Base-by-base conservation (phyloP, 2,888 invertebrate genomes). In the Lysandra bellargus region DNA sequence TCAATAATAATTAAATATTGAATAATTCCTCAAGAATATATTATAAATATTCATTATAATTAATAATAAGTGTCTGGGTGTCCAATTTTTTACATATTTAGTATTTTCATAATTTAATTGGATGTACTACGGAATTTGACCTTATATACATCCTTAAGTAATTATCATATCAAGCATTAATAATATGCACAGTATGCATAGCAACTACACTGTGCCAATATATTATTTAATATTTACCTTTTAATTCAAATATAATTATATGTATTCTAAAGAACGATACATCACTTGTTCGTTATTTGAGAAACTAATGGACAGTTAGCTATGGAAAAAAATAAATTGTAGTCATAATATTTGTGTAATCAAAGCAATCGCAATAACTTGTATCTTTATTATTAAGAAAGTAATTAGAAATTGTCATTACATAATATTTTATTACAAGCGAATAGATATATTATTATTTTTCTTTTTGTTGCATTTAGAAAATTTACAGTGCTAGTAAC, bases 401-500 rank as follows among this genome's bases (percentile, higher is more conserved):
- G 33, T 75, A 75, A 76, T 57, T 76, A 76, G 53, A 53, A 76
- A 69, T 69, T 23, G 53, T 69, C 9, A 72, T 69, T 37, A 49
- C 49, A 78, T 64, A 57, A 78, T 64, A 57, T 49, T 53, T 14
- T 44, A 23, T 64, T 74, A 75, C 75, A 64, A 33, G 78, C n/a
- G 57, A 69, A 14, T 17, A 57, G 57, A 17, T 78, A 49, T 14
- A 69, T 30, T 60, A 80, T 78, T 74, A 64, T 75, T 78, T 75
- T 74, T 73, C 79, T 75, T 79, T 77, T 44, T 49, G 23, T 78
- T 44, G 40, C 78, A 81, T 80, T 61, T 61, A 74, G 76, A 81
- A 80, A 82, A 78, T 81, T 79, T 82, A 80, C 84, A 82, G 57
- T 57, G 14, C 57, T 86, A 84, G 82, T 83, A 76, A 6, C 37